Conservation (phyloP, 2,797 vertebrate species). For the Aplochiton taeniatus region DNA sequence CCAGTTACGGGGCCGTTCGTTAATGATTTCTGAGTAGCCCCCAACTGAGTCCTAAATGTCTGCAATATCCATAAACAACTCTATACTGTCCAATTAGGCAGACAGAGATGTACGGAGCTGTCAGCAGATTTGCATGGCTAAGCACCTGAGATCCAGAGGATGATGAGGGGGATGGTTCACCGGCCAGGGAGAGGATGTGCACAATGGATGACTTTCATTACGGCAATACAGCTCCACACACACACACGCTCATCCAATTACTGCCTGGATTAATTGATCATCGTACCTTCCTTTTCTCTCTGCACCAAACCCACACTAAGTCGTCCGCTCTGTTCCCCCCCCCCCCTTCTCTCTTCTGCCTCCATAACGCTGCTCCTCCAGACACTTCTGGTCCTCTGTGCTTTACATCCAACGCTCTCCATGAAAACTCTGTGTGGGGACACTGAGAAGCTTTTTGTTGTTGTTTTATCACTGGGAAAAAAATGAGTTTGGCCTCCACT, state of each 20-base stretch:
- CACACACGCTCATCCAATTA: conserved; percentile 88
- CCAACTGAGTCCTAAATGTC: conserved; percentile 96
- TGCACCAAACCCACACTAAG: conserved; percentile 26
- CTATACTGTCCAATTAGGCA: conserved; percentile 98
- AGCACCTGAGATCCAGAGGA: conserved; percentile 93
- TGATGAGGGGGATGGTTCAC: conserved; percentile 87
- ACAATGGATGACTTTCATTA: conserved; percentile 98
- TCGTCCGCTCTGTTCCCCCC: too few species aligned
- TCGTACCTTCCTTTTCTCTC: conserved; percentile 78
- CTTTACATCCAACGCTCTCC: conserved; percentile 51
- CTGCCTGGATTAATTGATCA: conserved; percentile 99
- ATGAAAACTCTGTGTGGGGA: conserved; percentile 60
- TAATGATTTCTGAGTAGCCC: conserved; percentile 98
- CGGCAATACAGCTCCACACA: conserved; percentile 90
- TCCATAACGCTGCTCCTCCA: conserved; percentile 19
- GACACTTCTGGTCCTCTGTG: conserved; percentile 42
- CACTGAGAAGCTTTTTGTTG: conserved; percentile 39
- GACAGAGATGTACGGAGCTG: conserved; percentile 96
- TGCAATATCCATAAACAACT: conserved; percentile 99
- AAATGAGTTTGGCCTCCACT: conserved; percentile 55
- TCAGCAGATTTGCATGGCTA: conserved; percentile 99
- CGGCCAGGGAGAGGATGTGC: conserved; percentile 79
- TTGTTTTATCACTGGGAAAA: conserved; percentile 29
- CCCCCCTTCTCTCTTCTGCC: too few species aligned
- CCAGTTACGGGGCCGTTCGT: conserved; percentile 88